Evolutionary conservation across 2,888 invertebrate genomes (phyloP).

Genomic region (Laspeyria flexula): DNA sequence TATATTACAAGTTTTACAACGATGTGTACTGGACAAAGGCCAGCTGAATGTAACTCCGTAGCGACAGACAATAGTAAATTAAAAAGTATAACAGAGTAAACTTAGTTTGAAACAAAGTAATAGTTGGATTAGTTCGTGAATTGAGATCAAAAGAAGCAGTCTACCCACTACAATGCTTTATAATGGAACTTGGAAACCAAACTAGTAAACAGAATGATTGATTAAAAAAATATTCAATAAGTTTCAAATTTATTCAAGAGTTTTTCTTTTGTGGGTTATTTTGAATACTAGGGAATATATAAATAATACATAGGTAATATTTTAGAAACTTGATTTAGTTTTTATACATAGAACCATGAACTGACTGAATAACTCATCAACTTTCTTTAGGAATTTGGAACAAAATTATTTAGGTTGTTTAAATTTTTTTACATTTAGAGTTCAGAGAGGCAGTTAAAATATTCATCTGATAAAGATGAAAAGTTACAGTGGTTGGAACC

Average conservation of each 20-base stretch:
- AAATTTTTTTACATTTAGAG: no score
- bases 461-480: no score
- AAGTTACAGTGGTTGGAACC: no score
- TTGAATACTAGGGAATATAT: not conserved
- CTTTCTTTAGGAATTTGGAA: no score
- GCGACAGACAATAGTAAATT: slow-evolving; percentile 3
- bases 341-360: no score
- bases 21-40: not conserved
- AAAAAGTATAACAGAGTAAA: slow-evolving; percentile 2
- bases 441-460: no score
- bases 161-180: not conserved
- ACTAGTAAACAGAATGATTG: not conserved
- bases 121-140: slow-evolving; percentile 7
- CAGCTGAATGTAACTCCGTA: not conserved
- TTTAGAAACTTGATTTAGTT: no score
- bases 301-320: no score
- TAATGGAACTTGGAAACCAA: not conserved
- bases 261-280: not conserved
- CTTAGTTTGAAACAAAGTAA: slow-evolving; percentile 4
- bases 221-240: not conserved
- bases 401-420: no score
- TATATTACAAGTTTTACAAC: not conserved
- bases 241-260: not conserved
- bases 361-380: no score
- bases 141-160: not conserved